Evolutionary conservation across 1,140 invertebrate genomes (phyloP).

Genomic region (Nebria ingens): DNA sequence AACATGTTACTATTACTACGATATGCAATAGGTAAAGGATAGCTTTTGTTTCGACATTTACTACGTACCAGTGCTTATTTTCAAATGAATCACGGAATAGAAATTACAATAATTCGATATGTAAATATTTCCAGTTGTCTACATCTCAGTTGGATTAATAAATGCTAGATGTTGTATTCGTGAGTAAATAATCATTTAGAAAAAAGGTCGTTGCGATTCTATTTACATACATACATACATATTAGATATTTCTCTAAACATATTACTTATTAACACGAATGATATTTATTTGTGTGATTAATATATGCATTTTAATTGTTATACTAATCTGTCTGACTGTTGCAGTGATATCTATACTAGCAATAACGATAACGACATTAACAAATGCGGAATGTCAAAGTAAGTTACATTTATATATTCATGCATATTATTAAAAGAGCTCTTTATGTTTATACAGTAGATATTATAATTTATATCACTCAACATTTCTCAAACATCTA

Average conservation of each 20-base stretch:
- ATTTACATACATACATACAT: too few relatives aligned
- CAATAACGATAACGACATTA: slow-evolving; percentile 30
- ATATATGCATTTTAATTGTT: not conserved
- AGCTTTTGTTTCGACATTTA: not conserved
- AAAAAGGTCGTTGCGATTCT: too few relatives aligned
- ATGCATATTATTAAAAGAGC: too few relatives aligned
- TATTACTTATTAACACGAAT: not conserved
- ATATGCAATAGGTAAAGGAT: not conserved
- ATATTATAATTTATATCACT: too few relatives aligned
- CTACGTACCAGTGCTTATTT: not conserved
- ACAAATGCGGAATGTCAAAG: slow-evolving; percentile 33
- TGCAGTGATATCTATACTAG: slow-evolving; percentile 33
- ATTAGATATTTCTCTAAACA: not conserved
- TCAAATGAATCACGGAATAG: not conserved
- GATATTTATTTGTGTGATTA: not conserved
- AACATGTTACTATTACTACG: too few relatives aligned
- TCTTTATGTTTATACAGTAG: too few relatives aligned
- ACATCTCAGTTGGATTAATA: not conserved
- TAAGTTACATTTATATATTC: slow-evolving; percentile 29
- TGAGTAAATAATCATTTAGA: not conserved
- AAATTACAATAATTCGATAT: not conserved
- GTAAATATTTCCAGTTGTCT: not conserved
- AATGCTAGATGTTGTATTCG: slow-evolving; percentile 5
- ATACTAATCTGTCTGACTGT: slow-evolving; percentile 16
- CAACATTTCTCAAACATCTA: too few relatives aligned